Base-by-base conservation (phyloP, 2,797 vertebrate species). In the Limnodromus scolopaceus region DNA sequence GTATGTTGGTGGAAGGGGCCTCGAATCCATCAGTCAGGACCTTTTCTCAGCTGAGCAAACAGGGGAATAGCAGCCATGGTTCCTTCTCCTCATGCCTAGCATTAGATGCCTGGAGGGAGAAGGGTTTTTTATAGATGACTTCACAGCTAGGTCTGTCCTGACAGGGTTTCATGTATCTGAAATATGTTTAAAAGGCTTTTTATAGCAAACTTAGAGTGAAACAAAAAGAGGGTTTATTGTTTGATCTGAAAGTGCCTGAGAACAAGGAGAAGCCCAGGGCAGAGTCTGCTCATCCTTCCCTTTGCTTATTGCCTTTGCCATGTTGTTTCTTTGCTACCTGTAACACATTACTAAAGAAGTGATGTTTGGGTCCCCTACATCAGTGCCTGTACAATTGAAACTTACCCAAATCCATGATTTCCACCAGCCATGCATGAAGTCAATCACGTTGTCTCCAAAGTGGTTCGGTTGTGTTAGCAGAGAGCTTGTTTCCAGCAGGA, bases 1-100 rank as follows among this genome's bases (percentile, higher is more conserved):
- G 1, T 4, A 0, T 22, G 5, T 23, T 28, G 49, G 28, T 23
- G 5, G 55, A 28, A 69, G 2, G 0, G 14, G 14, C n/a, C 30
- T 41, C 13, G 2, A 34, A 3, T 48, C 11, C 25, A 6, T 38
- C 30, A 5, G 18, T 14, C 64, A 10, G 34, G 36, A 25, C 13
- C 11, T 70, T 24, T 51, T 46, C 13, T 46, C 15, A 0, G 32
- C 19, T 3, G 1, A 10, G 63, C 18, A 43, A 45, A n/a, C 13
- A 4, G 38, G 18, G 7, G 6, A 38, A 17, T 1, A 41, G 39
- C 7, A 41, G 39, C 38, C 2, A 0, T n/a, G 28, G 6, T 39
- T 45, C 34, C 14, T 57, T 57, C 28, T 57, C 46, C 25, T 19
- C 13, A 2, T 30, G 41, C 54, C 49, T 16, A 8, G 70, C 30